Base-by-base conservation (phyloP, 2,888 invertebrate species). In the Folsomia candida region DNA sequence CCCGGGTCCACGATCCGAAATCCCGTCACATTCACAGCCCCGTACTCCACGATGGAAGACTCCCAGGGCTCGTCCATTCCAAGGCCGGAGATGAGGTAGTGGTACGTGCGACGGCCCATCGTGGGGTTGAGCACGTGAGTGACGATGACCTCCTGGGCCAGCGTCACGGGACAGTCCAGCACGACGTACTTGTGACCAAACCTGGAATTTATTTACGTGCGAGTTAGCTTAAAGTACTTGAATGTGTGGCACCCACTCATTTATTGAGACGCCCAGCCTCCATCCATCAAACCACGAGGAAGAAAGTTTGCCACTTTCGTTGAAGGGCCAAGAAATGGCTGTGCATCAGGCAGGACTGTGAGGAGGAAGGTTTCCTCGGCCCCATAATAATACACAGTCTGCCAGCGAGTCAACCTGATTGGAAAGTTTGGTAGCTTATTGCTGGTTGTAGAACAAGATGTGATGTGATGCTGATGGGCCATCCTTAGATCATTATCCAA, bases 51-150 rank as follows among this genome's bases (percentile, higher is more conserved):
- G 81, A 96, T 91, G 86, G 94, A 93, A 81, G 90, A 91, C 82
- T 96, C 94, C 92, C 94, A 94, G 82, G 93, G 89, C 85, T 96
- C 96, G 85, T 96, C 94, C 93, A 96, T 94, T 83, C 94, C 94
- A 87, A 95, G 85, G 81, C 94, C 94, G 81, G 93, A 93, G 70
- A 95, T 88, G 81, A 95, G 88, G 84, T 94, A 95, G 84, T 95
- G 95, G 85, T 94, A 95, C 77, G 94, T 95, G 81, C 94, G 86
- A 81, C 93, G 89, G 69, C 94, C 94, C 80, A 95, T 85, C 78
- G 91, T 88, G 74, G 94, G 89, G 83, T 93, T 93, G 76, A 92
- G 87, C 26, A 95, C 94, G 84, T 95, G 95, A 79, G 90, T 90
- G 73, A 94, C 90, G 72, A 95, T 90, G 80, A 95, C 91, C 84